Conservation (phyloP, 1,140 invertebrate genomes). For the Acromyrmex heyeri region DNA sequence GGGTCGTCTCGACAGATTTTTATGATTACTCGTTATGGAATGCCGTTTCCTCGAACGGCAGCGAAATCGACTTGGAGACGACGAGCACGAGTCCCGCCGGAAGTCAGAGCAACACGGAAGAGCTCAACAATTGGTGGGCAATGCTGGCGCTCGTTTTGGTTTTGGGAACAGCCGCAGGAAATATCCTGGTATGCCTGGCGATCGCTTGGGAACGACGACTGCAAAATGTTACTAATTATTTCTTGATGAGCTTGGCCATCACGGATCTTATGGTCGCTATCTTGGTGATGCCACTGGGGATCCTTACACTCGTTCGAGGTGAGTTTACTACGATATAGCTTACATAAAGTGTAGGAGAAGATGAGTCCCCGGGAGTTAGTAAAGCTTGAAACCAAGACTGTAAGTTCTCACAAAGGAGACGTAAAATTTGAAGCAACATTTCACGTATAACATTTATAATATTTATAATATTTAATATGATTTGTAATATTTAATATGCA, state of each 20-base stretch:
- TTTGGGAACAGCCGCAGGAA: slow-evolving; percentile 95
- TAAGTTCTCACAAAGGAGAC: not conserved
- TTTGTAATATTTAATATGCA: not conserved
- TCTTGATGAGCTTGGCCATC: slow-evolving; percentile 97
- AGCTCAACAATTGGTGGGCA: slow-evolving; percentile 91
- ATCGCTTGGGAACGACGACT: slow-evolving; percentile 95
- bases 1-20: slow-evolving; percentile 53
- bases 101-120: slow-evolving; percentile 74
- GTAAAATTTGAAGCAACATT: not conserved
- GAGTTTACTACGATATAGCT: slow-evolving; percentile 79
- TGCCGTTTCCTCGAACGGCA: slow-evolving; percentile 72
- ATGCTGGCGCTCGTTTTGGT: slow-evolving; percentile 93
- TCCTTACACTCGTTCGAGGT: slow-evolving; percentile 92
- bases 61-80: slow-evolving; percentile 66
- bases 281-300: slow-evolving; percentile 96
- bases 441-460: not conserved
- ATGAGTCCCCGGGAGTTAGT: not conserved
- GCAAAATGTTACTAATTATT: slow-evolving; percentile 98
- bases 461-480: not conserved
- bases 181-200: slow-evolving; percentile 97
- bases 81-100: slow-evolving; percentile 46
- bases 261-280: slow-evolving; percentile 97
- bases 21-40: slow-evolving; percentile 56
- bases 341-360: not conserved
- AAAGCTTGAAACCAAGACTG: no score